Conservation (phyloP, 2,888 invertebrate genomes). For the Germaria angustata region DNA sequence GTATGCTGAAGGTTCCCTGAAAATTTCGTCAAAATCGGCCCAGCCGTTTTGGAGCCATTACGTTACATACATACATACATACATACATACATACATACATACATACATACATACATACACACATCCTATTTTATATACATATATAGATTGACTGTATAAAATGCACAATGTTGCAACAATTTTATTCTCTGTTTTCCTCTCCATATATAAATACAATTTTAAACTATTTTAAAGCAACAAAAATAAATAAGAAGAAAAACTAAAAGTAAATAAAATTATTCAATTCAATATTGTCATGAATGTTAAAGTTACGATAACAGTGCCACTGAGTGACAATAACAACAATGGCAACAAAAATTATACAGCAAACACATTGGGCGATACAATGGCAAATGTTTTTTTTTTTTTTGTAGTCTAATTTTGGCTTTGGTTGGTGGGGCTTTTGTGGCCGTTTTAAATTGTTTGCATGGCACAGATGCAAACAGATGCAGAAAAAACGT, state of each 20-base stretch:
- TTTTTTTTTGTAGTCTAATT: no score
- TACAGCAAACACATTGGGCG: slow-evolving; percentile 1
- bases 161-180: not conserved
- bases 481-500: not conserved
- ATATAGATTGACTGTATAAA: not conserved
- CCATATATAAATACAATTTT: not conserved
- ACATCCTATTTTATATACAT: no score
- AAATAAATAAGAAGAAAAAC: not conserved
- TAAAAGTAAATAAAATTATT: slow-evolving; percentile 18
- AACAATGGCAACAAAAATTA: slow-evolving; percentile 13
- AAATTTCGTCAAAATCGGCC: no score
- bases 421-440: slow-evolving; percentile 24
- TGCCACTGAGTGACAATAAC: slow-evolving; percentile 13
- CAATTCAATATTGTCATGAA: slow-evolving; percentile 52
- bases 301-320: slow-evolving; percentile 47
- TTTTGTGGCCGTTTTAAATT: slow-evolving; percentile 9
- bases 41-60: no score
- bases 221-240: slow-evolving; percentile 6
- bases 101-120: no score
- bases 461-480: not conserved
- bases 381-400: slow-evolving; percentile 29
- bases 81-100: no score
- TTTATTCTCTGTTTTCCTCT: not conserved
- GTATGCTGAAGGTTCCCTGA: no score
- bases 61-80: no score